These are phyloP conservation scores for Rosalia funebris DNA, from an alignment of 2,888 invertebrate genomes.

Conservation along the genomic window DNA sequence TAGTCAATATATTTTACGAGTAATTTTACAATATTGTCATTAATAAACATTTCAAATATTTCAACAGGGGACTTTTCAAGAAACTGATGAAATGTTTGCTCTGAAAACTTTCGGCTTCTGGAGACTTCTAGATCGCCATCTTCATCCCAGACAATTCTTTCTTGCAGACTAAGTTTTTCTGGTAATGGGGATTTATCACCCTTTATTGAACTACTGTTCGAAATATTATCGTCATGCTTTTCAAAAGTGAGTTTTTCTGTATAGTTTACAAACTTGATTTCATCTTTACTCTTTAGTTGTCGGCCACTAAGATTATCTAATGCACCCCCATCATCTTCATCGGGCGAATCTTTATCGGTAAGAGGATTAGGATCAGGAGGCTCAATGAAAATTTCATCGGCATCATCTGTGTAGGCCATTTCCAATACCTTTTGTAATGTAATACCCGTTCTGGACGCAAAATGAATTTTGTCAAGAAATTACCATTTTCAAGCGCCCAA, in stretches of 20 bases:
- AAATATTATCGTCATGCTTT: background rate
- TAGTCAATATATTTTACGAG: conserved; percentile 4
- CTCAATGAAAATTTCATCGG: conserved; percentile 8
- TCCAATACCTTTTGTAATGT: conserved; percentile 5
- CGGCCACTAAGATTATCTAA: conserved; percentile 16
- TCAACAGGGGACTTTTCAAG: conserved; percentile 1
- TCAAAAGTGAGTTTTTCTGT: conserved; percentile 3
- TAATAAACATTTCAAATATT: background rate
- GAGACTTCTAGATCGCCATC: background rate
- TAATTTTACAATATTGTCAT: conserved; percentile 5
- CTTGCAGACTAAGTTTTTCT: background rate
- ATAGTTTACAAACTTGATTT: conserved; percentile 11
- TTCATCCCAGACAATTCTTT: background rate
- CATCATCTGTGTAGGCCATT: background rate
- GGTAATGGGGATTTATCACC: background rate
- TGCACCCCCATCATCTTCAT: conserved; percentile 8
- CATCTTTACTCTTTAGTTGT: conserved; percentile 6
- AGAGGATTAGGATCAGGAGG: conserved; percentile 6
- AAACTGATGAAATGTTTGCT: background rate
- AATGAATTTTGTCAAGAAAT: background rate
- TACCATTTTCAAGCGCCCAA: background rate
- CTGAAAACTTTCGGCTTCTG: conserved; percentile 4
- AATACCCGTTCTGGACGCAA: background rate
- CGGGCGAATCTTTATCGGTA: conserved; percentile 1
- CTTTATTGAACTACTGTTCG: background rate